These are phyloP conservation scores for Cervus canadensis DNA, from an alignment of 2,113 vertebrate genomes.

Conservation along the genomic window DNA sequence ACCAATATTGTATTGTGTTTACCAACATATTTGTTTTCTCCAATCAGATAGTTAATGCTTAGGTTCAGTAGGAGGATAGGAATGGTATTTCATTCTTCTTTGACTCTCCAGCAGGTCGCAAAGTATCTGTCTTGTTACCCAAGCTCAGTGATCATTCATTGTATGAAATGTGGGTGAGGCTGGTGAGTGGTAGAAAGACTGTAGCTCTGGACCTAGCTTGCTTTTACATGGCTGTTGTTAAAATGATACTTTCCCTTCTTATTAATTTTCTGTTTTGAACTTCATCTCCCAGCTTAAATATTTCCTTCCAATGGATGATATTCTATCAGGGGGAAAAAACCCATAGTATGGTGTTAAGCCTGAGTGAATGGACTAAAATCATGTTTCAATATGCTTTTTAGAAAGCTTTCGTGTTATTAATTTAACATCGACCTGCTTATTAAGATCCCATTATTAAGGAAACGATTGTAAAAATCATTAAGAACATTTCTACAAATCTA, in stretches of 20 bases:
- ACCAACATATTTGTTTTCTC: background rate
- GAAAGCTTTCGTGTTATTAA: constrained; percentile 56
- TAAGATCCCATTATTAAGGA: constrained; percentile 64
- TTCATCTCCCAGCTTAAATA: constrained; percentile 37
- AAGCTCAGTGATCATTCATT: background rate
- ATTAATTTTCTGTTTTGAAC: constrained; percentile 32
- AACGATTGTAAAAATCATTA: constrained; percentile 62
- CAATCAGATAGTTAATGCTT: background rate
- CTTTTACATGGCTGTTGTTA: background rate
- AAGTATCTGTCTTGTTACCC: background rate
- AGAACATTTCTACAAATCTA: constrained; percentile 33
- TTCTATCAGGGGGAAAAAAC: constrained; percentile 30
- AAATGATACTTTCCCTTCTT: constrained; percentile 29
- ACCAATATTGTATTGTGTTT: background rate
- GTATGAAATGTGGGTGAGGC: background rate
- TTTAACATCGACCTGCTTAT: constrained; percentile 66
- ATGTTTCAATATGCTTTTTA: constrained; percentile 53
- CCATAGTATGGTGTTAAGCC: constrained; percentile 11
- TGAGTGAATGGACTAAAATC: constrained; percentile 42
- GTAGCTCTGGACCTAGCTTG: background rate
- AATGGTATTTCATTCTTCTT: background rate
- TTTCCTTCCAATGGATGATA: constrained; percentile 54
- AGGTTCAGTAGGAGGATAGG: background rate
- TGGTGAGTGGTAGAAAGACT: background rate
- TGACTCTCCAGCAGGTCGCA: background rate